Conservation (phyloP, 2,888 invertebrate genomes). For the Dusona sp. region DNA sequence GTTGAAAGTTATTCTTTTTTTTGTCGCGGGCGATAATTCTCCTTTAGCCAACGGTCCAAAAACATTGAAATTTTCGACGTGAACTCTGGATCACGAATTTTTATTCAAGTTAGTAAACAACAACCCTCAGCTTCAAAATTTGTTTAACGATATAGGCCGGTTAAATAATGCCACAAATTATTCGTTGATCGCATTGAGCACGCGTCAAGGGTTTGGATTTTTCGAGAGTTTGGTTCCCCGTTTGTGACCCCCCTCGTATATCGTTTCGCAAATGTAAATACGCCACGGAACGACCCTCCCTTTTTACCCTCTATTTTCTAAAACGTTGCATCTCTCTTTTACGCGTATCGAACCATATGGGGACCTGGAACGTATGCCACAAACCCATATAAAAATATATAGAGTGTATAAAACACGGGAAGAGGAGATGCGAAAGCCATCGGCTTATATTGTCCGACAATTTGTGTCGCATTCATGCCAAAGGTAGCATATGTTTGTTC, state of each 20-base stretch:
- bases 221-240: slow-evolving; percentile 16
- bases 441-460: slow-evolving; percentile 70
- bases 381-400: slow-evolving; percentile 10
- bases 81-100: not conserved
- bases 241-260: slow-evolving; percentile 12
- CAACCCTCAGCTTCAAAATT: slow-evolving; percentile 31
- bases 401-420: slow-evolving; percentile 2
- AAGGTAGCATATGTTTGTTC: slow-evolving; percentile 50
- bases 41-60: not conserved
- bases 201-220: slow-evolving; percentile 26
- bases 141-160: not conserved
- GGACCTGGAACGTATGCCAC: not conserved
- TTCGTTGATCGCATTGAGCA: slow-evolving; percentile 28
- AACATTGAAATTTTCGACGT: not conserved
- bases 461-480: slow-evolving; percentile 69
- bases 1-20: slow-evolving; percentile 1
- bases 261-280: slow-evolving; percentile 58
- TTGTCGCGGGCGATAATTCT: not conserved
- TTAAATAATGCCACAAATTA: slow-evolving; percentile 17
- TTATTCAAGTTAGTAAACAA: not conserved
- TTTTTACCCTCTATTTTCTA: slow-evolving; percentile 69
- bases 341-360: not conserved
- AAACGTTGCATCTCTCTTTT: not conserved
- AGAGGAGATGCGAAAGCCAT: slow-evolving; percentile 27
- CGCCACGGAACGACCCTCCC: slow-evolving; percentile 60